Conservation (phyloP, 2,888 invertebrate species). For the Prenolepis imparis region DNA sequence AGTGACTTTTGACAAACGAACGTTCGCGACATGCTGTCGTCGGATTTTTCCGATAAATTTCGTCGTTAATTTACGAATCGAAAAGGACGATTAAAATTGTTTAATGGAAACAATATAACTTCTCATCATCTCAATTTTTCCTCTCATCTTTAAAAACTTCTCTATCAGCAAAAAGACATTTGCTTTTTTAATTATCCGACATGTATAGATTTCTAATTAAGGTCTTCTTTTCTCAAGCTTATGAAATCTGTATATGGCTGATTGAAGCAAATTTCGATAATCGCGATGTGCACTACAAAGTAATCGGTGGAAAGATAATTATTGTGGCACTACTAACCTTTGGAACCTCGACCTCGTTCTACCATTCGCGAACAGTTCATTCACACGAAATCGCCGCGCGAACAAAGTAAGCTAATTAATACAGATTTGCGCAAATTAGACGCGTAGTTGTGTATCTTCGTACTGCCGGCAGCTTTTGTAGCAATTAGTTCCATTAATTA, state of each 20-base stretch:
- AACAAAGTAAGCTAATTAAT: slow-evolving; percentile 9
- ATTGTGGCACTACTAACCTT: slow-evolving; percentile 27
- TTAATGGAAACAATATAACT: background rate
- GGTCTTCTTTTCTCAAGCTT: background rate
- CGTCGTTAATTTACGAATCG: background rate
- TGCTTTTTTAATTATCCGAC: background rate
- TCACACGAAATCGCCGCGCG: slow-evolving; percentile 24
- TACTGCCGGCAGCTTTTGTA: background rate
- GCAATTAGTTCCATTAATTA: slow-evolving; percentile 49
- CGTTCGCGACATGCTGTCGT: background rate
- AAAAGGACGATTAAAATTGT: background rate
- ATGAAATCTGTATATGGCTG: background rate
- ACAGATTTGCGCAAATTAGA: slow-evolving; percentile 43
- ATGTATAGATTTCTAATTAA: background rate
- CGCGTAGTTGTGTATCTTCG: background rate
- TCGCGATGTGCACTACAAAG: background rate
- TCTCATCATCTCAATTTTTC: too few species aligned
- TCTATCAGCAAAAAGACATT: background rate
- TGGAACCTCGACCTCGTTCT: slow-evolving; percentile 28
- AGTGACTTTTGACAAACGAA: background rate
- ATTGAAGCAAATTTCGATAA: slow-evolving; percentile 5
- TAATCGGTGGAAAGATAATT: slow-evolving; percentile 3
- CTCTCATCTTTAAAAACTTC: background rate
- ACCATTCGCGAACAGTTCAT: background rate
- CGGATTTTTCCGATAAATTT: background rate